Evolutionary conservation across 2,888 invertebrate genomes (phyloP).

Genomic region (Acronicta leporina): DNA sequence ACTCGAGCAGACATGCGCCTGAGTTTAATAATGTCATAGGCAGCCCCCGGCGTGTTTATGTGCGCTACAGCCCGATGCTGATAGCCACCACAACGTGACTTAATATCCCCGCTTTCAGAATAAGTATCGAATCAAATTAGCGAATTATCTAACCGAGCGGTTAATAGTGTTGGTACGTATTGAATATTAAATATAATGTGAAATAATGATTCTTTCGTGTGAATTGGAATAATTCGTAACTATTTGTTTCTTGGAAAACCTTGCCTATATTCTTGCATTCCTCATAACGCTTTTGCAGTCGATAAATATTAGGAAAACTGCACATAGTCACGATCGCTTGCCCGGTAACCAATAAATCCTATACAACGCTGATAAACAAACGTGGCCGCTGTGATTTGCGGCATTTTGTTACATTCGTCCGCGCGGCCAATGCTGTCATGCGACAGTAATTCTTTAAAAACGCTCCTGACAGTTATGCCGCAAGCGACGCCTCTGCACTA

Average conservation of each 20-base stretch:
- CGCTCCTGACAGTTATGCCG: constrained; percentile 73
- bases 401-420: constrained; percentile 69
- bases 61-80: constrained; percentile 29
- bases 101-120: constrained; percentile 33
- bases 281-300: constrained; percentile 45
- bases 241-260: background rate
- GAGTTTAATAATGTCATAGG: constrained; percentile 86
- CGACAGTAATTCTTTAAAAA: constrained; percentile 81
- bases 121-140: constrained; percentile 3
- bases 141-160: background rate
- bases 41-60: constrained; percentile 61
- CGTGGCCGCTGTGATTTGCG: constrained; percentile 67
- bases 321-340: constrained; percentile 61
- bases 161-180: background rate
- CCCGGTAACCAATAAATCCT: constrained; percentile 59
- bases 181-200: background rate
- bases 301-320: constrained; percentile 62
- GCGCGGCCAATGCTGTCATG: constrained; percentile 69
- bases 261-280: constrained; percentile 16
- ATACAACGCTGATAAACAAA: constrained; percentile 63
- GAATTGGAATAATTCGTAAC: background rate
- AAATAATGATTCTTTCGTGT: background rate
- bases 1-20: constrained; percentile 80
- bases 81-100: constrained; percentile 63
- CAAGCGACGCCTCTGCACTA: constrained; percentile 64